Base-by-base conservation (phyloP, 1,140 invertebrate species). In the Carcinoscorpius rotundicauda region DNA sequence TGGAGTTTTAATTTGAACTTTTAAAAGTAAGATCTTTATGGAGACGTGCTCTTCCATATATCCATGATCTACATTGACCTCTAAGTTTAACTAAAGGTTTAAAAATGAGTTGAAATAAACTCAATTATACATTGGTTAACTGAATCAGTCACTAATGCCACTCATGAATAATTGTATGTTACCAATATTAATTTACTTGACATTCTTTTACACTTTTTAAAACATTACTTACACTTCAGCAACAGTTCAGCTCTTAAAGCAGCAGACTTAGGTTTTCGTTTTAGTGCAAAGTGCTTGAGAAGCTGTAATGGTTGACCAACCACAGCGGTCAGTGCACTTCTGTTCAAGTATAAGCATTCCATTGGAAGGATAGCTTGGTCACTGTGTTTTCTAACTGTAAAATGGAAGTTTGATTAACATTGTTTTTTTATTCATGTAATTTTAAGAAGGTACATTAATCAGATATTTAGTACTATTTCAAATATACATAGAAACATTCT, bases 271-370 rank as follows among this genome's bases (percentile, higher is more conserved):
- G 93, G 92, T 78, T 97, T 97, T 61, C 92, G 84, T 79, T 94
- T 96, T 4, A 97, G 76, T 51, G 87, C 91, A 75, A 98, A 98
- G 80, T 98, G 93, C 79, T 97, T 96, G 3, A 77, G 73, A 9
- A 81, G 77, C 52, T 76, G 76, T 11, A 80, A 78, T 68, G 79
- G 77, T 52, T 81, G 79, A 69, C 87, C 86, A 73, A 91, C 89
- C 62, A 93, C 86, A 70, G 90, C 90, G 56, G 85, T 82, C 71
- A 97, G 81, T 53, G 93, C 92, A 78, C 87, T 87, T 80, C 94
- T 93, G 79, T 97, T 97, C 58, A 98, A 82, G 81, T 95, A 98
- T 75, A 93, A 88, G 81, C 94, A 97, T 79, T 98, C 95, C 72
- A 97, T 81, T 4, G 94, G 94, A 72, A 97, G 79, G 82, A 97